Evolutionary conservation across 1,140 invertebrate genomes (phyloP).

Genomic region (Drosophila subobscura): DNA sequence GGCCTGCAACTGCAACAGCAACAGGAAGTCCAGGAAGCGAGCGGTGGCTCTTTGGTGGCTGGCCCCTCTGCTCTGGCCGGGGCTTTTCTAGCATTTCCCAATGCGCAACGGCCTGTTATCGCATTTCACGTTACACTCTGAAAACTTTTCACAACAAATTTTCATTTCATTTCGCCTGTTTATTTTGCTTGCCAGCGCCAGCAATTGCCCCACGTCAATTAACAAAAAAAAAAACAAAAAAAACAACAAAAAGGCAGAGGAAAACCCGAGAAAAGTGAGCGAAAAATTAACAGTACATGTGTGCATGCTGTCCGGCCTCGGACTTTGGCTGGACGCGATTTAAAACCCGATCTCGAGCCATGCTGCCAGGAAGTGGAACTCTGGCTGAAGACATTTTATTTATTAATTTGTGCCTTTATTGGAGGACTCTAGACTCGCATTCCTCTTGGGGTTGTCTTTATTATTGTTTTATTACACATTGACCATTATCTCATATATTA

Average conservation of each 20-base stretch:
- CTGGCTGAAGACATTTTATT: constrained; percentile 7
- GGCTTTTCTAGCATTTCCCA: constrained; percentile 64
- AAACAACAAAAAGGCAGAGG: constrained; percentile 12
- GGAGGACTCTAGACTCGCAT: constrained; percentile 21
- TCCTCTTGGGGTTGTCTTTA: constrained; percentile 12
- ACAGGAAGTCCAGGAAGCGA: constrained; percentile 72
- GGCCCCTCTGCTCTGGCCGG: constrained; percentile 9
- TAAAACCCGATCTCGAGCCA: constrained; percentile 15
- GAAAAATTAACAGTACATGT: constrained; percentile 56
- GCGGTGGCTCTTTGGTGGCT: constrained; percentile 20
- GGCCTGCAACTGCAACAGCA: constrained; percentile 12
- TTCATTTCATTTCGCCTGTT: constrained; percentile 32
- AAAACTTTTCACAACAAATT: constrained; percentile 65
- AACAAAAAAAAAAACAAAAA: constrained; percentile 40
- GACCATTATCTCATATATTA: constrained; percentile 2
- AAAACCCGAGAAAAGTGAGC: constrained; percentile 44
- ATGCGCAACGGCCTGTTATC: constrained; percentile 70
- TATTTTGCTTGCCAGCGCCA: constrained; percentile 31
- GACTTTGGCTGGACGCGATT: constrained; percentile 21
- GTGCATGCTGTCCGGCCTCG: constrained; percentile 19
- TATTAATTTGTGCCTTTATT: constrained; percentile 16
- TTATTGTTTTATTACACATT: constrained; percentile 18
- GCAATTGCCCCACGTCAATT: constrained; percentile 73
- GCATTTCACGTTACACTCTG: constrained; percentile 76
- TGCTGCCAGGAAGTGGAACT: constrained; percentile 33